Evolutionary conservation across 2,888 invertebrate genomes (phyloP).

Genomic region (Lycocerus yunnanus): DNA sequence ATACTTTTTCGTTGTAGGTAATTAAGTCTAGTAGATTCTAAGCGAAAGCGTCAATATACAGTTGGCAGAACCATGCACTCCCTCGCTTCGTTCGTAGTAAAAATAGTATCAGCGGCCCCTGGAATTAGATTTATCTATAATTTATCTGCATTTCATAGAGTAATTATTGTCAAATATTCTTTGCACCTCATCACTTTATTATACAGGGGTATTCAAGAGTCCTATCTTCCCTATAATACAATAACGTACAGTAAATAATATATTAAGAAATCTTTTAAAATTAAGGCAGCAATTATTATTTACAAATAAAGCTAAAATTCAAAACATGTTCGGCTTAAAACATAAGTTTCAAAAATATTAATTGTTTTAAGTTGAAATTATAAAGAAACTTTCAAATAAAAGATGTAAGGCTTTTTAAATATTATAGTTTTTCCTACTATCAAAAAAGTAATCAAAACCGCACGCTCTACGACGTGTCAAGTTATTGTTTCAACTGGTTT

Average conservation of each 20-base stretch:
- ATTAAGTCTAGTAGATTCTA: not conserved
- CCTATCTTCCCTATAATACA: not conserved
- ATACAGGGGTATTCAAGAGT: not conserved
- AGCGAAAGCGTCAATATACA: constrained; percentile 27
- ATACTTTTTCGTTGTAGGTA: not conserved
- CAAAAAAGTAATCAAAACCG: too few species aligned
- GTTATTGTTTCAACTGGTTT: too few species aligned
- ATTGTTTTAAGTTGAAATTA: not conserved
- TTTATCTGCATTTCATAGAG: not conserved
- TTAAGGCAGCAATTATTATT: not conserved
- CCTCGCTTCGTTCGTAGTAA: constrained; percentile 40
- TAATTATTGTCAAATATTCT: not conserved
- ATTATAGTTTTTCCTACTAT: too few species aligned
- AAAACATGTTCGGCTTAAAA: not conserved
- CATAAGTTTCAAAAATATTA: not conserved
- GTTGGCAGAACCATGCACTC: constrained; percentile 41
- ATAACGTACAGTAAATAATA: not conserved
- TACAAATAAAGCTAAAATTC: not conserved
- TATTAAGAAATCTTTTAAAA: not conserved
- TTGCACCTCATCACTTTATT: not conserved
- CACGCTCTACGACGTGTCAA: too few species aligned
- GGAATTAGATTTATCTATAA: constrained; percentile 39
- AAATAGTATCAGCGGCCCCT: constrained; percentile 43
- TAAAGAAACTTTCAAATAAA: not conserved
- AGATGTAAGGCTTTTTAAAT: too few species aligned